A percentile compares a stretch with the other conserved stretches of the same genome.
These are phyloP conservation scores for Pteria penguin DNA, from an alignment of 2,888 invertebrate genomes.

Conservation along the genomic window DNA sequence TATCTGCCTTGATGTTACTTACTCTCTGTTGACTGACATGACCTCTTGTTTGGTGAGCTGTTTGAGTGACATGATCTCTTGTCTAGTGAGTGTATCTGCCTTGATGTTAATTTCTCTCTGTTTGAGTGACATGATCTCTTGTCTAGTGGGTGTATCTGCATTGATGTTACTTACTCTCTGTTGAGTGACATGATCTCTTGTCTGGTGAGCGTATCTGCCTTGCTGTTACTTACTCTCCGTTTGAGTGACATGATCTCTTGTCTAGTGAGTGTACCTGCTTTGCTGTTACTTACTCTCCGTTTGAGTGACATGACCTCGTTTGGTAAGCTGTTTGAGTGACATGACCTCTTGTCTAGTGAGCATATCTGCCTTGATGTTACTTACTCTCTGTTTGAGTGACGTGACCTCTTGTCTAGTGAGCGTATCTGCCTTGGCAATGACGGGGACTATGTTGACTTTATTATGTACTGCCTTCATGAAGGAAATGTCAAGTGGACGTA, in stretches of 20 bases:
- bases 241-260: slow-evolving; percentile 76
- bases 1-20: slow-evolving; percentile 80
- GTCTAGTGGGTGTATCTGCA: slow-evolving; percentile 79
- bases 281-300: too few relatives aligned
- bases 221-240: slow-evolving; percentile 68
- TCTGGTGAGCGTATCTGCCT: too few relatives aligned
- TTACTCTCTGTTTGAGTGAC: slow-evolving; percentile 75
- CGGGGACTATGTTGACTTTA: slow-evolving; percentile 80
- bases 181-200: too few relatives aligned
- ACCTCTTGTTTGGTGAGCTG: too few relatives aligned
- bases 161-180: too few relatives aligned
- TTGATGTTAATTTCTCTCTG: too few relatives aligned
- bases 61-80: slow-evolving; percentile 76
- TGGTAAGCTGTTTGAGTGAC: slow-evolving; percentile 78
- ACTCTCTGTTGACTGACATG: too few relatives aligned
- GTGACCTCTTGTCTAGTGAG: slow-evolving; percentile 77
- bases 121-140: slow-evolving; percentile 76
- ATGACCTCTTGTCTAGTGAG: slow-evolving; percentile 77
- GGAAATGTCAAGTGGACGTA: slow-evolving; percentile 79
- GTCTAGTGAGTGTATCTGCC: slow-evolving; percentile 79
- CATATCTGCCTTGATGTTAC: slow-evolving; percentile 76
- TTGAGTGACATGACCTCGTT: slow-evolving; percentile 76
- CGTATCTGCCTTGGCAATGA: slow-evolving; percentile 80
- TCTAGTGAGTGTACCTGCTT: slow-evolving; percentile 80
- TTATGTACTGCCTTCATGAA: slow-evolving; percentile 79